Conservation (phyloP, 2,113 vertebrate genomes). For the Thomomys bottae region DNA sequence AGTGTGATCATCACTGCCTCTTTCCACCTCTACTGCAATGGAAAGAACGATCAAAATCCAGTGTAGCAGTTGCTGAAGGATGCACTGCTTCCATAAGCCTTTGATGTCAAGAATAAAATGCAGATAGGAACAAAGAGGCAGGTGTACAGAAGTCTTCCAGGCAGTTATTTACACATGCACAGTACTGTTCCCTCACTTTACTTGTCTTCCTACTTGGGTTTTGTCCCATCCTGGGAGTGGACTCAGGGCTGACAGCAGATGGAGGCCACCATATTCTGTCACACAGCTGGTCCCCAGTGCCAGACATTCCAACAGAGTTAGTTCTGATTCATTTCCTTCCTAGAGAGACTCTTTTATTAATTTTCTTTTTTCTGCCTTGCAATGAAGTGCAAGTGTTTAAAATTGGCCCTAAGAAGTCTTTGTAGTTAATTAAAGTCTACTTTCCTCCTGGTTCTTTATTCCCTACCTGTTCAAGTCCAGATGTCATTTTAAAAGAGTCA, state of each 20-base stretch:
- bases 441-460: not conserved
- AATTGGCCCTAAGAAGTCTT: conserved; percentile 60
- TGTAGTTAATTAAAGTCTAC: conserved; percentile 66
- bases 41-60: conserved; percentile 3
- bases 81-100: not conserved
- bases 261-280: not conserved
- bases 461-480: conserved; percentile 41
- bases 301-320: conserved; percentile 30
- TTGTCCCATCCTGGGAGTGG: not conserved
- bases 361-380: conserved; percentile 54
- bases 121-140: not conserved
- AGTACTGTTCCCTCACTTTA: too few relatives aligned
- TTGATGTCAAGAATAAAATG: not conserved
- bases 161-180: too few relatives aligned
- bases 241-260: not conserved
- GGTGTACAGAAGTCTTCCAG: not conserved
- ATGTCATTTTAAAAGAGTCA: conserved; percentile 2
- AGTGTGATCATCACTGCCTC: not conserved
- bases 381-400: conserved; percentile 60
- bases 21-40: conserved; percentile 24
- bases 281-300: not conserved
- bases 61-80: not conserved
- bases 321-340: conserved; percentile 53
- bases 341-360: conserved; percentile 68
- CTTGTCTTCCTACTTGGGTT: not conserved